phyloP scores from a whole-genome alignment of 2,113 vertebrate genomes.

The Muntiacus reevesi region DNA sequence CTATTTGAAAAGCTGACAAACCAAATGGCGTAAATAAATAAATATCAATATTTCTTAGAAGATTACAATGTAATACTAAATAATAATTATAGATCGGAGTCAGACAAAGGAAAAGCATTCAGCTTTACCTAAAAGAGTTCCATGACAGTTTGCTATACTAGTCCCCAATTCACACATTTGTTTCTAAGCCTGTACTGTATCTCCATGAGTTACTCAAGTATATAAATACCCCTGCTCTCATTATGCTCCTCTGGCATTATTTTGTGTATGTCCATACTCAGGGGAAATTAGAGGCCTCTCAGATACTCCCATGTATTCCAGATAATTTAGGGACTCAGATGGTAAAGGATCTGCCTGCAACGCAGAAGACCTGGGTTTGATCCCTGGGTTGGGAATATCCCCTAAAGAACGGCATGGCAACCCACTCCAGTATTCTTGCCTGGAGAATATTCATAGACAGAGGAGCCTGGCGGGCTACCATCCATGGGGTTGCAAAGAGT shows the following conservation, averaged over 20 bases:
- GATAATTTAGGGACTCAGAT: neutral
- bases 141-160: neutral
- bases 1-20: conserved; percentile 49
- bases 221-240: neutral
- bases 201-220: neutral
- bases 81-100: conserved; percentile 39
- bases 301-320: neutral
- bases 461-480: neutral
- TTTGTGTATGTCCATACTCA: neutral
- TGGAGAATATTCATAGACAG: neutral
- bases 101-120: neutral
- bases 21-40: neutral
- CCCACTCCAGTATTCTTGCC: neutral
- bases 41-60: conserved; percentile 11
- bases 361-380: neutral
- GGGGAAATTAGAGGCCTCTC: neutral
- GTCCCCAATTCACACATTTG: neutral
- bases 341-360: neutral
- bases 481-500: neutral
- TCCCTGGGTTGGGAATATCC: neutral
- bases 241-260: neutral
- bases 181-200: neutral
- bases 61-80: conserved; percentile 51
- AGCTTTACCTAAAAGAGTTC: neutral
- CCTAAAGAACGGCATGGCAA: neutral